Base-by-base conservation (phyloP, 2,113 vertebrate species). In the Puma concolor region DNA sequence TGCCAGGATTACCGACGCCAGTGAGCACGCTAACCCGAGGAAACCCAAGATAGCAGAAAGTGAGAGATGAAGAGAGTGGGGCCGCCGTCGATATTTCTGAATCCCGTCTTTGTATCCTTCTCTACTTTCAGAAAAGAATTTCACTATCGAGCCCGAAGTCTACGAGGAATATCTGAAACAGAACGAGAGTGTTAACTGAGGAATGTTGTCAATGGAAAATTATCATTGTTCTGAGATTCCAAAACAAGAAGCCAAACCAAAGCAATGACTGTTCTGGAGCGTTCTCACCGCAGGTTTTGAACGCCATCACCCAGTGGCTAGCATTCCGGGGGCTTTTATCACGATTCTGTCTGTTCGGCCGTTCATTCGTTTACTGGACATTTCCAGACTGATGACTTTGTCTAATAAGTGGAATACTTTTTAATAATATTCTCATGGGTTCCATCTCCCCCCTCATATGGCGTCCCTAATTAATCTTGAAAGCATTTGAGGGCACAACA, bases 61-160 rank as follows among this genome's bases (percentile, higher is more conserved):
- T 2, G 11, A 15, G 12, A 23, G 29, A 60, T 23, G 50, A n/a
- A 33, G 23, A 94, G 17, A 41, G 29, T 1, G n/a, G 31, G 23
- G 21, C 5, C 25, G 5, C n/a, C 29, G 12, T 8, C 0, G 3
- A 16, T 2, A 13, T n/a, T 38, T 72, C 27, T 27, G 3, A 29
- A 50, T 36, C 23, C 54, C 14, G 14, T 33, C 38, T 60, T 90
- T 54, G 38, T 13, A n/a, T 4, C 50, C 44, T 54, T 50, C 52
- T 27, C 16, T 33, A 23, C 48, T 79, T 83, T 44, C 19, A 21
- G 60, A 25, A 67, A 48, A 67, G 57, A 4, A 36, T 2, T 44
- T 88, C 25, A 66, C 0, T 8, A 48, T n/a, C 23, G 19, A 64
- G n/a, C 29, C 52, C 31, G 27, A 64, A 48, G 25, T 23, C 8